A percentile compares a stretch with the other conserved stretches of the same genome.
Evolutionary conservation across 2,113 vertebrate genomes (phyloP).

Genomic region (Sinosuthora webbiana): DNA sequence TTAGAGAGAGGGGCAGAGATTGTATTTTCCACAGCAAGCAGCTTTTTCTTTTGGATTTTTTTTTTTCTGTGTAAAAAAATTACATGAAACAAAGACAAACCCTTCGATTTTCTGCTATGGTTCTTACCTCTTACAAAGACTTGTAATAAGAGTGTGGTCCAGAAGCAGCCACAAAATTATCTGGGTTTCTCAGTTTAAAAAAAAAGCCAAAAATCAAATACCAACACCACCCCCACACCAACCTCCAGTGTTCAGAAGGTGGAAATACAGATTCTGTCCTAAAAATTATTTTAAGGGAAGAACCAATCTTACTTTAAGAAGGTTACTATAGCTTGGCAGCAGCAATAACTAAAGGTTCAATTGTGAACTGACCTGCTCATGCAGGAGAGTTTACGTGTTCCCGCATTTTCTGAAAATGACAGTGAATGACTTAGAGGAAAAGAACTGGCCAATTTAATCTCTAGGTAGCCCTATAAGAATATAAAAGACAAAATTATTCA

Average conservation of each 20-base stretch:
- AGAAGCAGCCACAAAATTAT: neutral
- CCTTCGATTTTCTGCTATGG: slow-evolving; percentile 3
- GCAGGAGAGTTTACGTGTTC: neutral
- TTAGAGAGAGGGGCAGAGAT: neutral
- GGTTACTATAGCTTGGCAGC: neutral
- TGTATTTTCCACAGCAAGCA: neutral
- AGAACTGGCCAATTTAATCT: neutral
- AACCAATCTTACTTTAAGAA: neutral
- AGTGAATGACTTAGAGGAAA: neutral
- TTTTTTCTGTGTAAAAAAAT: neutral
- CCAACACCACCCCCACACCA: neutral
- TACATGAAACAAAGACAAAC: neutral
- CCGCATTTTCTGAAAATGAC: neutral
- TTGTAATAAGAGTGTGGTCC: neutral
- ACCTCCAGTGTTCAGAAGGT: slow-evolving; percentile 10
- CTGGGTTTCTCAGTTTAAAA: neutral
- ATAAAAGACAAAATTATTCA: neutral
- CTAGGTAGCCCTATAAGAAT: neutral
- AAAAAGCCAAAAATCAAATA: neutral
- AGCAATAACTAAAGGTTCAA: neutral
- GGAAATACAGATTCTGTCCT: slow-evolving; percentile 11
- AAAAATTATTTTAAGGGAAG: slow-evolving; percentile 20
- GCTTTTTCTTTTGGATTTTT: neutral
- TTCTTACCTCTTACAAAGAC: slow-evolving; percentile 18
- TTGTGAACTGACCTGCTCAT: neutral